Conservation (phyloP, 2,797 vertebrate species). For the Buphagus erythrorhynchus region DNA sequence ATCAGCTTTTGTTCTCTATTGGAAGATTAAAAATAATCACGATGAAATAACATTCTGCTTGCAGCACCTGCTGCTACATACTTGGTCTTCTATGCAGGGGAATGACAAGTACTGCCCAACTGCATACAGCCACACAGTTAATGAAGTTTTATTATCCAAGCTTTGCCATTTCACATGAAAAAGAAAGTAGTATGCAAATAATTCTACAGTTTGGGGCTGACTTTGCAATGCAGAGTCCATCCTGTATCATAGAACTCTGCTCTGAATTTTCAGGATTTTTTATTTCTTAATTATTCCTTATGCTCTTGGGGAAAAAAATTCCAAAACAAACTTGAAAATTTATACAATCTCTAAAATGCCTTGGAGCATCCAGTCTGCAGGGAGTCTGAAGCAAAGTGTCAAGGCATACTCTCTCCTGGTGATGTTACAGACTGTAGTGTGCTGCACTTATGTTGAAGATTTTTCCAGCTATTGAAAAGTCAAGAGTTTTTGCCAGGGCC, state of each 20-base stretch:
- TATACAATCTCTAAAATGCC: not conserved
- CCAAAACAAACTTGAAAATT: not conserved
- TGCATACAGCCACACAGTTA: not conserved
- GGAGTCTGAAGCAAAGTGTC: not conserved
- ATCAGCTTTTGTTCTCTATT: not conserved
- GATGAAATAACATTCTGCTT: not conserved
- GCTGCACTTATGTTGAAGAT: not conserved
- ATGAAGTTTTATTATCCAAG: not conserved
- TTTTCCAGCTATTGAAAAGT: not conserved
- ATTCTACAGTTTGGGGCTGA: not conserved
- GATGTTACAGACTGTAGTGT: not conserved
- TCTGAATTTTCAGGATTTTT: not conserved
- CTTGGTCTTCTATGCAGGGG: not conserved
- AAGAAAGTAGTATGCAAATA: not conserved
- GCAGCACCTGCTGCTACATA: not conserved
- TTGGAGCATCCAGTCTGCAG: not conserved
- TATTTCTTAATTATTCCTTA: not conserved
- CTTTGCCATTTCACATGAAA: not conserved
- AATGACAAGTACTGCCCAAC: not conserved
- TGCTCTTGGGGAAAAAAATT: not conserved
- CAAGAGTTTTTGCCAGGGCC: not conserved
- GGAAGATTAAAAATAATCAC: not conserved
- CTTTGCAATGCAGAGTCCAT: not conserved
- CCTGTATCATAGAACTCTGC: fast-evolving
- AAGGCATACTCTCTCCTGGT: not conserved